Evolutionary conservation across 2,888 invertebrate species (phyloP).

Genomic region (Oconnorella tubifera): DNA sequence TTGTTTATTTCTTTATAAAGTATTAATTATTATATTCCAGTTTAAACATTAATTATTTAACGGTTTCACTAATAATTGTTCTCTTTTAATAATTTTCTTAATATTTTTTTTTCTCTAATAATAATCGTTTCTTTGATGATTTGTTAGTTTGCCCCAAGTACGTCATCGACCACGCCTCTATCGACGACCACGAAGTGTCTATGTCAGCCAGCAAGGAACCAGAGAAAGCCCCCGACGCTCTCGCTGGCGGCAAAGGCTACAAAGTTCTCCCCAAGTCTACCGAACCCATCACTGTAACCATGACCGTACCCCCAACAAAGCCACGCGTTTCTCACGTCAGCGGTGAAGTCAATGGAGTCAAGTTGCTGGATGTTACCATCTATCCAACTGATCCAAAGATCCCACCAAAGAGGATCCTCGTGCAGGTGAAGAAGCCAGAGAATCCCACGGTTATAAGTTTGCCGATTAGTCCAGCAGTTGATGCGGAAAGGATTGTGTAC

Average conservation of each 20-base stretch:
- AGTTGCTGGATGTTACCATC: not conserved
- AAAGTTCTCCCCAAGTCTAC: not conserved
- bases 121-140: too few species aligned
- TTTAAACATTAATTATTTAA: too few species aligned
- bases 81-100: too few species aligned
- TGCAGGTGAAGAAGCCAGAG: not conserved
- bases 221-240: not conserved
- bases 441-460: not conserved
- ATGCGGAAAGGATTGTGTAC: not conserved
- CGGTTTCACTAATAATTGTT: too few species aligned
- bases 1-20: too few species aligned
- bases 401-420: not conserved
- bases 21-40: too few species aligned
- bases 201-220: not conserved
- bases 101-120: too few species aligned
- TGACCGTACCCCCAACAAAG: not conserved
- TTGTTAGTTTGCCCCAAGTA: constrained; percentile 6
- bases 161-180: not conserved
- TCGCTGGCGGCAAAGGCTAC: not conserved
- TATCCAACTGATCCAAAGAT: not conserved
- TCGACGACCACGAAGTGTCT: not conserved
- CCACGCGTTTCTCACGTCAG: constrained; percentile 2
- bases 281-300: not conserved
- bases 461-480: not conserved
- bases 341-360: not conserved